Evolutionary conservation across 2,888 invertebrate genomes (phyloP).

Genomic region (Drosophila pseudotakahashii): DNA sequence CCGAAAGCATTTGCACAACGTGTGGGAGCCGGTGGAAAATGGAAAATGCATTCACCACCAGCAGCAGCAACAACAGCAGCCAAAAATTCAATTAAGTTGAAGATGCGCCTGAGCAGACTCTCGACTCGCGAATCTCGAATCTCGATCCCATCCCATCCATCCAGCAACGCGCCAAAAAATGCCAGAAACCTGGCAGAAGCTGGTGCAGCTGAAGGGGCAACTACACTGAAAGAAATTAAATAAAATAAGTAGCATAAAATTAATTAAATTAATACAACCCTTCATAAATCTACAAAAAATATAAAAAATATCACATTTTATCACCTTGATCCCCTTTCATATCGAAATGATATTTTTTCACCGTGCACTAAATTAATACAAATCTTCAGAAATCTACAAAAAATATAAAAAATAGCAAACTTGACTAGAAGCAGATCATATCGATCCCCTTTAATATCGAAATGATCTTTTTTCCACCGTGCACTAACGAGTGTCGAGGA

Average conservation of each 20-base stretch:
- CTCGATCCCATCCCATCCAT: constrained; percentile 53
- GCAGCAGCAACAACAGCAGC: constrained; percentile 33
- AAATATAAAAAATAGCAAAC: too few relatives aligned
- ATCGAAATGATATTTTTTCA: not conserved
- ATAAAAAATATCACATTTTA: too few relatives aligned
- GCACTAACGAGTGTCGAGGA: constrained; percentile 59
- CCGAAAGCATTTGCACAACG: constrained; percentile 80
- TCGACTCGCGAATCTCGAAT: constrained; percentile 52
- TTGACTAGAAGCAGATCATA: too few relatives aligned
- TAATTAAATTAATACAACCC: too few relatives aligned
- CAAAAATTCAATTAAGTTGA: constrained; percentile 79
- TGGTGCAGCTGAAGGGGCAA: constrained; percentile 40
- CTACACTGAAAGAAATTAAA: not conserved
- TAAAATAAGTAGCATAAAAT: too few relatives aligned
- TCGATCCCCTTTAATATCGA: too few relatives aligned
- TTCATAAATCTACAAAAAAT: too few relatives aligned
- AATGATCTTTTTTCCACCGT: not conserved
- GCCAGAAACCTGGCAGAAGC: constrained; percentile 56
- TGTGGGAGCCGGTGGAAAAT: constrained; percentile 77
- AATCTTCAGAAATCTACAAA: too few relatives aligned
- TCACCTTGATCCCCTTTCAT: too few relatives aligned
- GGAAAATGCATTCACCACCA: constrained; percentile 71
- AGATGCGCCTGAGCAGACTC: constrained; percentile 66
- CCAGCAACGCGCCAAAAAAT: constrained; percentile 57
- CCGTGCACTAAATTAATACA: constrained; percentile 56